Evolutionary conservation across 2,113 vertebrate species (phyloP).

Genomic region (Pteronura brasiliensis): DNA sequence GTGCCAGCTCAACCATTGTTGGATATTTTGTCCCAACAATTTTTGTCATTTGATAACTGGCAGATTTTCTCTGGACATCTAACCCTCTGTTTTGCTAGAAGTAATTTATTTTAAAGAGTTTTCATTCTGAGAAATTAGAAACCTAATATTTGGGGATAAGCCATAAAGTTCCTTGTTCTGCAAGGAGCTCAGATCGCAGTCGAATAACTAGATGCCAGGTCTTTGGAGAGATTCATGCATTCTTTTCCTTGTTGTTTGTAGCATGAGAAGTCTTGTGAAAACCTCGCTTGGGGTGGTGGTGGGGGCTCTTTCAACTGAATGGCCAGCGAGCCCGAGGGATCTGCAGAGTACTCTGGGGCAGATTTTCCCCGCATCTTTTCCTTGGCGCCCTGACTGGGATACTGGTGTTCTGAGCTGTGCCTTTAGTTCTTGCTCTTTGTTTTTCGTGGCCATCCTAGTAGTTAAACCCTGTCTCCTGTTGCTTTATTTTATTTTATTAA

Average conservation of each 20-base stretch:
- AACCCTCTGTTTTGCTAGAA: neutral
- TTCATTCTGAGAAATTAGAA: slow-evolving; percentile 39
- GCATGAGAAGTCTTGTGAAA: neutral
- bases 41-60: neutral
- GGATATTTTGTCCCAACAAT: neutral
- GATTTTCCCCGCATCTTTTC: rapidly evolving
- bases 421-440: neutral
- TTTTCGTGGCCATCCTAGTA: neutral
- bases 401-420: neutral
- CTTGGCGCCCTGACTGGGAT: neutral
- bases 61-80: neutral
- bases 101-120: slow-evolving; percentile 23
- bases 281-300: neutral
- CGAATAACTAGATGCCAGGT: neutral
- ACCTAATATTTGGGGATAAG: neutral
- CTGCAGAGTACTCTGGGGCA: neutral
- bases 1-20: neutral
- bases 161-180: neutral
- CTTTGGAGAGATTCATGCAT: neutral
- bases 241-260: neutral
- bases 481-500: neutral
- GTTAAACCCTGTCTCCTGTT: neutral
- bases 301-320: neutral
- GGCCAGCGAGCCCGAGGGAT: neutral
- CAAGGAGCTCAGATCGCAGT: neutral